Conservation (phyloP, 2,888 invertebrate species). For the Dicyrtoma fusca region DNA sequence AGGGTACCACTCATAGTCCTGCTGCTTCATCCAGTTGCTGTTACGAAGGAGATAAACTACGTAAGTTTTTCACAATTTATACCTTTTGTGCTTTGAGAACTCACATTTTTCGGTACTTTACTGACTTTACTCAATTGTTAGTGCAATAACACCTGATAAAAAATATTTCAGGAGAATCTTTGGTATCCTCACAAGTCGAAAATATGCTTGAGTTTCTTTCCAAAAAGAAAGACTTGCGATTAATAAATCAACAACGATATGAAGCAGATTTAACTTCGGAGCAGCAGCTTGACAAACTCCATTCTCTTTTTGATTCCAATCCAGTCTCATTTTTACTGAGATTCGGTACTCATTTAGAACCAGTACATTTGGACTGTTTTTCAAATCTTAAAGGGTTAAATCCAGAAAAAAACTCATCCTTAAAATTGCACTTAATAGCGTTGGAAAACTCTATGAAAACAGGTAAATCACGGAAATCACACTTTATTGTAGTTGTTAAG, state of each 20-base stretch:
- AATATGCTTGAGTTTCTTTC: conserved; percentile 51
- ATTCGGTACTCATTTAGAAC: conserved; percentile 73
- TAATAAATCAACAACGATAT: conserved; percentile 80
- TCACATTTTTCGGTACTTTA: too few species aligned
- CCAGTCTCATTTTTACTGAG: conserved; percentile 73
- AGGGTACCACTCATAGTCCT: too few species aligned
- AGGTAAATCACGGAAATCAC: too few species aligned
- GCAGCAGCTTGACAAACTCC: conserved; percentile 74
- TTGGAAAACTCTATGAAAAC: conserved; percentile 32
- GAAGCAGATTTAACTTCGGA: conserved; percentile 72
- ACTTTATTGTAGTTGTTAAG: too few species aligned
- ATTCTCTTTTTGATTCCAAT: conserved; percentile 68
- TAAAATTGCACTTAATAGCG: conserved; percentile 61
- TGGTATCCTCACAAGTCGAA: conserved; percentile 31
- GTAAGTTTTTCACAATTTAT: conserved; percentile 9
- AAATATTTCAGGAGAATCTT: conserved; percentile 32
- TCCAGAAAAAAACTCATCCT: conserved; percentile 68
- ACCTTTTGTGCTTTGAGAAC: too few species aligned
- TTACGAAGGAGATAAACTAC: conserved; percentile 1
- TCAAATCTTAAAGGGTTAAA: conserved; percentile 59
- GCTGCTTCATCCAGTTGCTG: neutral
- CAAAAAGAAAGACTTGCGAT: conserved; percentile 39
- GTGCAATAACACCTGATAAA: too few species aligned
- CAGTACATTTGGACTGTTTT: conserved; percentile 74
- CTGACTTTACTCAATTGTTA: too few species aligned